phyloP scores from a whole-genome alignment of 2,113 vertebrate genomes.

The Brachypteracias leptosomus region DNA sequence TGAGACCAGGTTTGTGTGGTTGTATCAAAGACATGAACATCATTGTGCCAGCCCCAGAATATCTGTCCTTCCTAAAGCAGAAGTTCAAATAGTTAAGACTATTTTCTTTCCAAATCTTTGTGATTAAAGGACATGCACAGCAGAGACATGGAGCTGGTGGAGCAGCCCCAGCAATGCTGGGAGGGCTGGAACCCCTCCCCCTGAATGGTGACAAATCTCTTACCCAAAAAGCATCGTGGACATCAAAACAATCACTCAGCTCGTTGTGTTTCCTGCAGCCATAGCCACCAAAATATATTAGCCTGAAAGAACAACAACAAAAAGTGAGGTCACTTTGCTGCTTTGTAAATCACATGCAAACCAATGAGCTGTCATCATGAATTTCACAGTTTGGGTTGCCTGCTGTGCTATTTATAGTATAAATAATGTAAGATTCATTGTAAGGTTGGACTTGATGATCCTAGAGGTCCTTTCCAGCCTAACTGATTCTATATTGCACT shows the following conservation, averaged over 20 bases:
- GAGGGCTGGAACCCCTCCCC: too few relatives aligned
- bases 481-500: background rate
- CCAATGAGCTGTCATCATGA: background rate
- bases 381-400: background rate
- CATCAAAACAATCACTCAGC: slow-evolving; percentile 85
- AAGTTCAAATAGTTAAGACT: background rate
- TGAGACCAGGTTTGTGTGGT: slow-evolving; percentile 82
- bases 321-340: background rate
- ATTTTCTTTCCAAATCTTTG: background rate
- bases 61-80: slow-evolving; percentile 82
- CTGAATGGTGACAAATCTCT: slow-evolving; percentile 51
- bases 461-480: too few relatives aligned
- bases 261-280: slow-evolving; percentile 87
- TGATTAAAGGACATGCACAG: background rate
- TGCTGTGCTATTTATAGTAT: background rate
- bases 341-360: background rate
- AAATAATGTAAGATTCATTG: background rate
- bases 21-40: slow-evolving; percentile 92
- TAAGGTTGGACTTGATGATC: too few relatives aligned
- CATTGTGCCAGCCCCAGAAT: slow-evolving; percentile 96
- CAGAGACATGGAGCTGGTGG: background rate
- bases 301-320: slow-evolving; percentile 68
- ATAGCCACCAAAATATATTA: slow-evolving; percentile 95
- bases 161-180: too few relatives aligned
- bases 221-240: slow-evolving; percentile 95